Base-by-base conservation (phyloP, 2,113 vertebrate genomes). In the Nestor notabilis region DNA sequence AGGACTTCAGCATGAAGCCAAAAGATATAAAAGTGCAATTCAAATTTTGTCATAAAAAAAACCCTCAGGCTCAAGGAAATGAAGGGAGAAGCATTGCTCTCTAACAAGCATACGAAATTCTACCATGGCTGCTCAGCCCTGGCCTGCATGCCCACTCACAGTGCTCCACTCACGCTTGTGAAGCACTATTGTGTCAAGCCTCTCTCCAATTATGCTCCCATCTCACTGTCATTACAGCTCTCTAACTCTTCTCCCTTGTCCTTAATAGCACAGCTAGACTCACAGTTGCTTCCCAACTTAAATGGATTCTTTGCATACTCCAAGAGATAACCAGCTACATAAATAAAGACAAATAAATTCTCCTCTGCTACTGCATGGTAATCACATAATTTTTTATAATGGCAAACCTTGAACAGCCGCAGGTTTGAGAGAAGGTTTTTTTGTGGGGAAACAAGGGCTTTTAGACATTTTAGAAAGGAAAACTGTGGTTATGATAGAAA, bases 161-260 rank as follows among this genome's bases (percentile, higher is more conserved):
- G 4, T 0, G 0, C 43, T 25, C 33, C 61, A 41, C 23, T 3
- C 47, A 18, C 5, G 2, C 56, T 4, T 52, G n/a, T 21, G 69
- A 71, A 89, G 55, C 39, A 53, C 56, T 47, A 21, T 27, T 25
- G 16, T 12, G 23, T 41, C 0, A 0, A 82, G 47, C 46, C 12
- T 64, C 64, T 50, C 69, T 31, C 81, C 70, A 66, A 4, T 28
- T 50, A 33, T 2, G 29, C 13, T 56, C 58, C 29, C 70, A 47
- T 68, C 53, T 25, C 11, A 8, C 81, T 33, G 20, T 23, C 41
- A 14, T 25, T 50, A 25, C 1, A 72, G 41, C 37, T 23, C 52
- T 61, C 35, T 28, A 7, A 41, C 58, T 86, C 76, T 81, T 39
- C 58, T 66, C 47, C 50, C 18, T 77, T 19, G 39, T 28, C 20